Evolutionary conservation across 2,888 invertebrate species (phyloP).

Genomic region (Drosophila ustulata): DNA sequence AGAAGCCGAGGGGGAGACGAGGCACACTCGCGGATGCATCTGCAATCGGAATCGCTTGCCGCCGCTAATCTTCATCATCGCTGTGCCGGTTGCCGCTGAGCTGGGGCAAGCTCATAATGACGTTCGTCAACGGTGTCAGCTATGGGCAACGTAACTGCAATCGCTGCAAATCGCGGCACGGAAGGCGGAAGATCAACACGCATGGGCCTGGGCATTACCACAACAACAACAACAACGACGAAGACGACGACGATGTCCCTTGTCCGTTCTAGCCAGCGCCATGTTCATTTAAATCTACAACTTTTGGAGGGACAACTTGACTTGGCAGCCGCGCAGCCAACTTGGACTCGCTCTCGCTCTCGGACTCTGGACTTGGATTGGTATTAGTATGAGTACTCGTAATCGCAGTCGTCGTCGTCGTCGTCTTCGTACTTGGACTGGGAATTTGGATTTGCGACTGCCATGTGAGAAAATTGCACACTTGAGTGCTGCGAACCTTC

Average conservation of each 20-base stretch:
- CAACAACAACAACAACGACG: neutral
- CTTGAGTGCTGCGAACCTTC: conserved; percentile 68
- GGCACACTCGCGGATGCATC: conserved; percentile 68
- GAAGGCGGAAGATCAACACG: conserved; percentile 71
- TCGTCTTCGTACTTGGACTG: conserved; percentile 5
- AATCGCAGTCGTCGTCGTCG: neutral
- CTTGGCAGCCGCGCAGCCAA: conserved; percentile 43
- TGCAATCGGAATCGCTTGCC: conserved; percentile 74
- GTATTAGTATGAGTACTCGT: conserved; percentile 13
- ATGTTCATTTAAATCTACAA: conserved; percentile 83
- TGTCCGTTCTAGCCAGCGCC: conserved; percentile 62
- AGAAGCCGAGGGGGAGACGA: conserved; percentile 6
- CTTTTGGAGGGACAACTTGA: conserved; percentile 82
- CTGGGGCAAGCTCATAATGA: conserved; percentile 60
- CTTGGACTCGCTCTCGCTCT: conserved; percentile 56
- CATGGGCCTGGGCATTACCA: conserved; percentile 62
- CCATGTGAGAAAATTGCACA: conserved; percentile 81
- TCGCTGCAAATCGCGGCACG: conserved; percentile 41
- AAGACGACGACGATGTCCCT: conserved; percentile 23
- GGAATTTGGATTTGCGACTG: conserved; percentile 34
- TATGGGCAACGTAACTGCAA: conserved; percentile 72
- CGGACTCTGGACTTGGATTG: conserved; percentile 37
- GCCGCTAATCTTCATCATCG: conserved; percentile 76
- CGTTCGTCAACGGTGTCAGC: conserved; percentile 80
- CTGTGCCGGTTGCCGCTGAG: neutral